phyloP scores from a whole-genome alignment of 2,113 vertebrate genomes.

The Pogonocichla stellata region DNA sequence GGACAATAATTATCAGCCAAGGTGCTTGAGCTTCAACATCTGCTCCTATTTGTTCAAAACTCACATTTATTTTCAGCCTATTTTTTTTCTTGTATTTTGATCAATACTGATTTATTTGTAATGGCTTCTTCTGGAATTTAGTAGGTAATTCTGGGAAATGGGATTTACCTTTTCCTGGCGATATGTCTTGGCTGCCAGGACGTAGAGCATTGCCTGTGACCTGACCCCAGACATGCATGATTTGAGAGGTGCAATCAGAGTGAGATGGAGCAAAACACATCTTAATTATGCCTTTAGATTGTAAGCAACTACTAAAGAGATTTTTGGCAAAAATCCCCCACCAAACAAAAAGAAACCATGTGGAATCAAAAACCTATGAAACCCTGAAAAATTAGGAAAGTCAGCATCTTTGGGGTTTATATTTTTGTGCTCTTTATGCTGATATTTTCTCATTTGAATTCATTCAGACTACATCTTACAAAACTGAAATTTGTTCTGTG shows the following conservation, averaged over 20 bases:
- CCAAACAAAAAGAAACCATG: background rate
- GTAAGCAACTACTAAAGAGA: background rate
- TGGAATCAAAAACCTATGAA: background rate
- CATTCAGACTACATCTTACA: background rate
- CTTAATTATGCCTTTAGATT: background rate
- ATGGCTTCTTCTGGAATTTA: background rate
- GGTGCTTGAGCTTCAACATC: background rate
- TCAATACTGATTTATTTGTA: background rate
- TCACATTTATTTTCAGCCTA: background rate
- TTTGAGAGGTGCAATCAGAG: background rate
- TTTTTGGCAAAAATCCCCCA: background rate
- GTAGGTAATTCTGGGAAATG: background rate
- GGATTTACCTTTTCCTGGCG: background rate
- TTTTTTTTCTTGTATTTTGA: background rate
- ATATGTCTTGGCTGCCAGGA: background rate
- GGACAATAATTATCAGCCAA: background rate
- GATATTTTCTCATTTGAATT: background rate
- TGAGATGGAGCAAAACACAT: background rate
- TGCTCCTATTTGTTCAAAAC: background rate
- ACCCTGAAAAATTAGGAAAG: background rate
- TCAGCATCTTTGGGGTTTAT: background rate
- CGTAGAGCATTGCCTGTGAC: background rate
- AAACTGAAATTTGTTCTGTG: background rate
- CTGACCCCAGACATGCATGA: background rate
- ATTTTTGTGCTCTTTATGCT: background rate